These are phyloP conservation scores for Euplagia quadripunctaria DNA, from an alignment of 2,888 invertebrate genomes.

Conservation along the genomic window DNA sequence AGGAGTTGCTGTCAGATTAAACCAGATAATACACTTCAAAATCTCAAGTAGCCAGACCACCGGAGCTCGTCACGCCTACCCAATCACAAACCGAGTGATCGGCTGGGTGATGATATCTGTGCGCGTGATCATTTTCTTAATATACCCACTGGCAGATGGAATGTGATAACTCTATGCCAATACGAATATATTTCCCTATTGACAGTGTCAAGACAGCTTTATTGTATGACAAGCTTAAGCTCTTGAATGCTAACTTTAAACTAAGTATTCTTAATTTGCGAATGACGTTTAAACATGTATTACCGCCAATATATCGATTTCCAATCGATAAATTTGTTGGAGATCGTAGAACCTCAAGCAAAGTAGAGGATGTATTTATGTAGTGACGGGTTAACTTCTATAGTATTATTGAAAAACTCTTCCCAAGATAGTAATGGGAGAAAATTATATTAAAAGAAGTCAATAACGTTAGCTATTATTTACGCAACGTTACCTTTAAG, in stretches of 20 bases:
- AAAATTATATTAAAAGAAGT: conserved; percentile 38
- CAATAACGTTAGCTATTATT: conserved; percentile 39
- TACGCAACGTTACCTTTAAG: conserved; percentile 47
- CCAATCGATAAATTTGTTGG: conserved; percentile 28
- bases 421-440: conserved; percentile 30
- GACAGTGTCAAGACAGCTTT: conserved; percentile 50
- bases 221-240: conserved; percentile 41
- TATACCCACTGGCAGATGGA: conserved; percentile 48
- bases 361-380: not conserved
- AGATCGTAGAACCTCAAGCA: conserved; percentile 12
- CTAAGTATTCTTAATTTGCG: conserved; percentile 47
- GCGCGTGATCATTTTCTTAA: conserved; percentile 62
- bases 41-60: conserved; percentile 53
- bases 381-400: not conserved
- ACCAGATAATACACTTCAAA: conserved; percentile 40
- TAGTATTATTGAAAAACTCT: conserved; percentile 20
- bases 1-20: conserved; percentile 36
- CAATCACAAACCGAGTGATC: conserved; percentile 59
- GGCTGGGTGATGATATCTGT: conserved; percentile 53
- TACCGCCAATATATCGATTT: conserved; percentile 35
- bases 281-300: conserved; percentile 22
- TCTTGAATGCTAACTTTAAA: conserved; percentile 47
- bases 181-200: conserved; percentile 52
- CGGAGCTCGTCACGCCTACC: conserved; percentile 57
- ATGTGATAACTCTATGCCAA: conserved; percentile 62